Evolutionary conservation across 2,888 invertebrate species (phyloP), one percentile per base, ranked within the genome.

Genomic region (Chrysodeixis includens): DNA sequence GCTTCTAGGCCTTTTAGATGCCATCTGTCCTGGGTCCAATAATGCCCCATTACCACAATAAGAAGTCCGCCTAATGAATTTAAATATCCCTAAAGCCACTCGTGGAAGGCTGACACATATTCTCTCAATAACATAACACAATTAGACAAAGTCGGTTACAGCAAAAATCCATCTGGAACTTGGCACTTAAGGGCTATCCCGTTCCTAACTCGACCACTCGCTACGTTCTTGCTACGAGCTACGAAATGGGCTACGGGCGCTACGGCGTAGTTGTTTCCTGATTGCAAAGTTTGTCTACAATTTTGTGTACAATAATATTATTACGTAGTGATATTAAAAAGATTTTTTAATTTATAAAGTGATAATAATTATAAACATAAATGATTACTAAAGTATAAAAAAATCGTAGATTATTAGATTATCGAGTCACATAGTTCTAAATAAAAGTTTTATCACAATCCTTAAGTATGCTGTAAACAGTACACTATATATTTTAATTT

Each of bases 131-230:
- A 88, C 88, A 83, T 81, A 56, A 82, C 74, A 84, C 90, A 89
- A 90, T 90, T 91, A 92, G 84, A 87, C 88, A 84, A 78, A 81
- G 84, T 82, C 74, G 88, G 86, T 78, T 86, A 95, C 94, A 95
- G 90, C 94, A 95, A 95, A 95, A 95, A 95, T 95, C 94, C 94
- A 95, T 95, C 94, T 92, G 87, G 75, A 91, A 93, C 90, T 93
- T 92, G 91, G 87, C 93, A 88, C 93, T 92, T 94, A 90, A 94
- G 93, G 94, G 94, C 91, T 88, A 91, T 93, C 85, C 71, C 71
- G 93, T 85, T 83, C 86, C 67, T 82, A 85, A 85, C 86, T 88
- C 88, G 86, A 81, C 85, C 81, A 83, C 79, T 81, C 79, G 82
- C 82, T 82, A 80, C 82, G 76, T 79, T 79, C 76, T 81, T 64